Evolutionary conservation across 2,113 vertebrate species (phyloP).

Genomic region (Struthidea cinerea): DNA sequence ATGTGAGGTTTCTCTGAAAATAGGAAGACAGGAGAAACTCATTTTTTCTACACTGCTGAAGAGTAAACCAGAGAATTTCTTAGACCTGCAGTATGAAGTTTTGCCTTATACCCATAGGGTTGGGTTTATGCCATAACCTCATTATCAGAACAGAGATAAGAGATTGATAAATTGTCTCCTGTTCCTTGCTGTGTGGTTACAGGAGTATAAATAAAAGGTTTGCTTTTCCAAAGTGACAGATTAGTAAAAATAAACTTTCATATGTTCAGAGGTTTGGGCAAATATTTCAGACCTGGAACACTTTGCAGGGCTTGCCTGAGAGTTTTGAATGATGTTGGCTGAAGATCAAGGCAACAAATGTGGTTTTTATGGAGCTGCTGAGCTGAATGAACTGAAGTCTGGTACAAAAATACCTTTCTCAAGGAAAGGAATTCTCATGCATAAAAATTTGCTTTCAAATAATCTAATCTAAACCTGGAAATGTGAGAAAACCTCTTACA

Average conservation of each 20-base stretch:
- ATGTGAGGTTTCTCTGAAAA: constrained; percentile 14
- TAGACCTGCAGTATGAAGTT: not conserved
- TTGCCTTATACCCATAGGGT: not conserved
- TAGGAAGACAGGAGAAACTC: not conserved
- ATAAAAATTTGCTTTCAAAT: not conserved
- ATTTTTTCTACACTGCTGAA: not conserved
- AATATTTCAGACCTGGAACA: not conserved
- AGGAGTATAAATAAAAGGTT: not conserved
- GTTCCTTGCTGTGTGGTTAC: not conserved
- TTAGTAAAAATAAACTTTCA: not conserved
- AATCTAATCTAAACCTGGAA: not conserved
- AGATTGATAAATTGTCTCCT: not conserved
- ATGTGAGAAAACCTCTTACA: not conserved
- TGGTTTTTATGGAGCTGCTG: not conserved
- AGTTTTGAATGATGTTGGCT: not conserved
- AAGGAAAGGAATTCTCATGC: not conserved
- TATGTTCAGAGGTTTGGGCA: not conserved
- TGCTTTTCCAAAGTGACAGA: not conserved
- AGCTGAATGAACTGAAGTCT: not conserved
- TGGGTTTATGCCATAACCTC: not conserved
- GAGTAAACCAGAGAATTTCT: constrained; percentile 23
- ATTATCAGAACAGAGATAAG: not conserved
- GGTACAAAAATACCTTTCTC: not conserved
- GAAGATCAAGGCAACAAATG: not conserved
- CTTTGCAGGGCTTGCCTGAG: not conserved